Base-by-base conservation (phyloP, 2,888 invertebrate genomes). In the Drosophila nigricruria region DNA sequence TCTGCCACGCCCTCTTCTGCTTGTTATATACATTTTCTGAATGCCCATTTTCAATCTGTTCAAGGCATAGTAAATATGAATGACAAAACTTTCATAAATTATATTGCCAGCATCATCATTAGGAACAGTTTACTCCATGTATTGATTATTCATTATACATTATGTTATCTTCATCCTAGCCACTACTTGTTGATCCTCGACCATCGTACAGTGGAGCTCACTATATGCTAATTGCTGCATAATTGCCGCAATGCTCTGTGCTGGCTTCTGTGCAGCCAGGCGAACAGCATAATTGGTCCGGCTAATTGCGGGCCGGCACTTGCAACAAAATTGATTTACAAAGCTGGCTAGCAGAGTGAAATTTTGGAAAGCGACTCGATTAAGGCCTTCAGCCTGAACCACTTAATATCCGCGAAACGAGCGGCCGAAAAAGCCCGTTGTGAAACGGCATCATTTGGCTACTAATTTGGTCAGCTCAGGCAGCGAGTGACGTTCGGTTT, bases 181-280 rank as follows among this genome's bases (percentile, higher is more conserved):
- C 47, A 49, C 30, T 36, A 52, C 30, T 43, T 42, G 58, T 14
- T 49, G 81, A 83, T 82, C n/a, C 6, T n/a, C 3, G 0, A 5
- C 47, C n/a, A n/a, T 5, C 10, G 2, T 5, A 3, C 5, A 27
- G 82, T 74, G 72, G 67, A 68, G 61, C 70, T 76, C 81, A 72
- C 79, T 81, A 67, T 74, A 85, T 76, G 81, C 83, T 83, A 88
- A 88, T 88, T 85, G 81, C 73, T 72, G 69, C 74, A 79, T 81
- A 77, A 79, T 79, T 77, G 73, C 71, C 53, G 61, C 65, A 73
- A 59, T 70, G 57, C 75, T 74, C 71, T 77, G 72, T 70, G 52
- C 56, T 57, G 30, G 49, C 68, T 56, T 62, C 69, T 77, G 60
- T 69, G 63, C 71, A 69, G 58, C 25, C 27, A 43, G n/a, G 47